Evolutionary conservation across 2,797 vertebrate genomes (phyloP).

Genomic region (Coregonus ussuriensis): DNA sequence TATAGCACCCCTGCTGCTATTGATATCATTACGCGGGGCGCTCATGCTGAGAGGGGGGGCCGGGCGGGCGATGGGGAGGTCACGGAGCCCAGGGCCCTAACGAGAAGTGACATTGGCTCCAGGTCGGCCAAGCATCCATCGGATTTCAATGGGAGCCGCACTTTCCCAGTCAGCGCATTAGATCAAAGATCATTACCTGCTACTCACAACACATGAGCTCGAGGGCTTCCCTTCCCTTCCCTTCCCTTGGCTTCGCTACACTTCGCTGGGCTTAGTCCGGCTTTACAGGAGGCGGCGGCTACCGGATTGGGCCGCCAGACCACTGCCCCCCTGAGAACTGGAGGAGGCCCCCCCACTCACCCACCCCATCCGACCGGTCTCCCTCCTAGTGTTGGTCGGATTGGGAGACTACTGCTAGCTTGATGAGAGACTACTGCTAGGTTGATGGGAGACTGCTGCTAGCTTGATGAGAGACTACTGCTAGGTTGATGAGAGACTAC

Average conservation of each 20-base stretch:
- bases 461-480: too few relatives aligned
- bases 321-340: neutral
- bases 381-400: neutral
- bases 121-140: conserved; percentile 82
- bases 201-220: conserved; percentile 81
- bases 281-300: conserved; percentile 39
- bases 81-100: conserved; percentile 81
- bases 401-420: neutral
- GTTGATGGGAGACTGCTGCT: too few relatives aligned
- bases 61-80: conserved; percentile 69
- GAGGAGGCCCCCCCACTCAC: too few relatives aligned
- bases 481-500: too few relatives aligned
- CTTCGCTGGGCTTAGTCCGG: conserved; percentile 29
- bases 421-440: too few relatives aligned
- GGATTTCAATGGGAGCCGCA: conserved; percentile 80
- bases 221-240: conserved; percentile 45
- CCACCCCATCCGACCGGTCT: neutral
- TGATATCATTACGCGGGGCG: conserved; percentile 85
- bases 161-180: conserved; percentile 82
- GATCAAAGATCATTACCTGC: conserved; percentile 85
- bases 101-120: conserved; percentile 96
- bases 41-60: conserved; percentile 77
- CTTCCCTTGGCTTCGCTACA: conserved; percentile 24
- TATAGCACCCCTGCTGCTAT: conserved; percentile 84
- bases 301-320: conserved; percentile 40